Evolutionary conservation across 2,797 vertebrate genomes (phyloP), one percentile per base, ranked within the genome.

Genomic region (Hyperoplus lanceolatus): DNA sequence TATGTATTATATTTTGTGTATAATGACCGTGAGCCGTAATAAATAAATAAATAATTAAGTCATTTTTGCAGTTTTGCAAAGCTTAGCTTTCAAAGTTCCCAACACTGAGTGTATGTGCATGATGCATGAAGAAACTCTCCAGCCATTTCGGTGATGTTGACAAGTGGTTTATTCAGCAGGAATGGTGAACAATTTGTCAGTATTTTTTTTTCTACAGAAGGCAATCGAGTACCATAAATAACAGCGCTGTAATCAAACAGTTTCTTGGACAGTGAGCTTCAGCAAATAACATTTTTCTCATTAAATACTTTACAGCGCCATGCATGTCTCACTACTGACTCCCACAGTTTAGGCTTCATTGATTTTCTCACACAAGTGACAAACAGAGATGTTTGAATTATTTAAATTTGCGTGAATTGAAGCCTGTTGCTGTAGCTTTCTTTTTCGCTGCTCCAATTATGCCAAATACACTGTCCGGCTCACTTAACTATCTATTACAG

Each of bases 121-220:
- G 60, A 29, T 60, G 68, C 60, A 58, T 71, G 29, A 87, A 90
- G 81, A 57, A 81, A 89, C 1, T 62, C 74, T 70, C 66, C 77
- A 92, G 86, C n/a, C 87, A 59, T 75, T 76, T 86, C 56, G 83
- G 80, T 87, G 70, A 91, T 90, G 92, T 94, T 92, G 93, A 95
- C 93, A 94, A 95, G 95, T 95, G 95, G 92, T 96, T 96, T 96
- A 96, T 96, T 96, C 95, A 96, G 95, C 94, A 96, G 95, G 94
- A 95, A 95, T 93, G 90, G 94, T 96, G 94, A 95, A 95, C 94
- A 95, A 92, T 95, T 94, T 95, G 93, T 95, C 93, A 90, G 84
- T 92, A 89, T 91, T 91, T 92, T 86, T 83, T 88, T 88, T 90
- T 91, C 84, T 93, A 92, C 93, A 94, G 91, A 95, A 95, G 93